Evolutionary conservation across 2,113 vertebrate genomes (phyloP).

Genomic region (Lepus americanus): DNA sequence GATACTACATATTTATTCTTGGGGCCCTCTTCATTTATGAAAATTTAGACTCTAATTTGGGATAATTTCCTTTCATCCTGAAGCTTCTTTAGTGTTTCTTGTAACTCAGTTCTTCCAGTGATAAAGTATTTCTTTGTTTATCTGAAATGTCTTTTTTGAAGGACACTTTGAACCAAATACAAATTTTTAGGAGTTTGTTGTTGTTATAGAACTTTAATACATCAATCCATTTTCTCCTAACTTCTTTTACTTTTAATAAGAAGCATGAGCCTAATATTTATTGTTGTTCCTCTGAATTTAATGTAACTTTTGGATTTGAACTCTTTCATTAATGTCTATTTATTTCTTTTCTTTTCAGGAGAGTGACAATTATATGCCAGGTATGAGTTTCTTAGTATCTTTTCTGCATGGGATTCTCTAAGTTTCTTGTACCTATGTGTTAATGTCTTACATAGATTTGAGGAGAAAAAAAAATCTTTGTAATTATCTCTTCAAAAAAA

Average conservation of each 20-base stretch:
- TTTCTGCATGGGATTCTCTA: neutral
- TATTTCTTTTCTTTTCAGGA: neutral
- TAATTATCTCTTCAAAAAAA: conserved; percentile 19
- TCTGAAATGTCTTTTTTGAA: neutral
- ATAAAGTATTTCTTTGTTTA: neutral
- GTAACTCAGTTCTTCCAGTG: neutral
- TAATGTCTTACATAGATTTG: conserved; percentile 11
- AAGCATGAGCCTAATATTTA: neutral
- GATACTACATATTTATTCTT: neutral
- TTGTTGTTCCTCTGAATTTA: neutral
- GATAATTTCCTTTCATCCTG: neutral
- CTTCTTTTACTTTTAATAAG: neutral
- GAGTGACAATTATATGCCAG: neutral
- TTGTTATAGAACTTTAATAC: neutral
- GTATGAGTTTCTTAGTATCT: neutral
- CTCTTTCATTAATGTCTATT: neutral
- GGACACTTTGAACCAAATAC: neutral
- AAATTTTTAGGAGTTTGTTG: neutral
- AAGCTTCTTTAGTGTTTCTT: neutral
- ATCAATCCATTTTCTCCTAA: neutral
- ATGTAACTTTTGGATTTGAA: neutral
- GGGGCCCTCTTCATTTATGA: neutral
- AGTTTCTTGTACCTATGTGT: neutral
- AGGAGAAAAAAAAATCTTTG: neutral
- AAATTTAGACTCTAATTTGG: neutral